Percentiles rank a stretch among this genome's conserved stretches.
phyloP scores from a whole-genome alignment of 2,888 invertebrate genomes.

The Stratiomys singularior region DNA sequence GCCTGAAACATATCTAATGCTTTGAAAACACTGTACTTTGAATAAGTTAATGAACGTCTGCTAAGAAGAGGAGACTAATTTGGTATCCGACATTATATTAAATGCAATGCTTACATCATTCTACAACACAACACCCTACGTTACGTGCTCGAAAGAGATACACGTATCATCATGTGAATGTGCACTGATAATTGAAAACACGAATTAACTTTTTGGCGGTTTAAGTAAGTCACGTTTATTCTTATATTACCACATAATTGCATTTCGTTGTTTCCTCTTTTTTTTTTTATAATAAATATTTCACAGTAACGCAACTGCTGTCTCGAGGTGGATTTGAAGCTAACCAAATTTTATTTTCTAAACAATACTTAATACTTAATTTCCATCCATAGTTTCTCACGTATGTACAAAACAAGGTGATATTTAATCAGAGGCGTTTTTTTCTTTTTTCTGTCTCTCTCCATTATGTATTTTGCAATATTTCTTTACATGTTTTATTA shows the following conservation, averaged over 20 bases:
- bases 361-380: not conserved
- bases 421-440: not conserved
- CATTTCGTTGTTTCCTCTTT: not conserved
- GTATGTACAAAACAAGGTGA: too few relatives aligned
- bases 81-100: not conserved
- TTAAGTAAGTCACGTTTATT: not conserved
- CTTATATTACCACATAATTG: not conserved
- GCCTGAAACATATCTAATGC: constrained; percentile 8
- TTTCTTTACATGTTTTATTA: constrained; percentile 11
- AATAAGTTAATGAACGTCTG: not conserved
- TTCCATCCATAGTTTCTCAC: too few relatives aligned
- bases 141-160: not conserved
- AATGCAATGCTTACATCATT: not conserved
- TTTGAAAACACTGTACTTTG: not conserved
- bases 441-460: not conserved
- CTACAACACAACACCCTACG: not conserved
- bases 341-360: not conserved
- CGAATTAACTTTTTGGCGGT: not conserved
- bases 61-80: not conserved
- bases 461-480: constrained; percentile 4
- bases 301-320: not conserved
- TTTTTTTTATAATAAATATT: not conserved
- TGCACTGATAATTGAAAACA: not conserved
- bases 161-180: not conserved
- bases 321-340: constrained; percentile 19